A percentile compares a stretch with the other conserved stretches of the same genome.
These are phyloP conservation scores for Ariopsis seemanni DNA, from an alignment of 2,113 vertebrate genomes.

Conservation along the genomic window DNA sequence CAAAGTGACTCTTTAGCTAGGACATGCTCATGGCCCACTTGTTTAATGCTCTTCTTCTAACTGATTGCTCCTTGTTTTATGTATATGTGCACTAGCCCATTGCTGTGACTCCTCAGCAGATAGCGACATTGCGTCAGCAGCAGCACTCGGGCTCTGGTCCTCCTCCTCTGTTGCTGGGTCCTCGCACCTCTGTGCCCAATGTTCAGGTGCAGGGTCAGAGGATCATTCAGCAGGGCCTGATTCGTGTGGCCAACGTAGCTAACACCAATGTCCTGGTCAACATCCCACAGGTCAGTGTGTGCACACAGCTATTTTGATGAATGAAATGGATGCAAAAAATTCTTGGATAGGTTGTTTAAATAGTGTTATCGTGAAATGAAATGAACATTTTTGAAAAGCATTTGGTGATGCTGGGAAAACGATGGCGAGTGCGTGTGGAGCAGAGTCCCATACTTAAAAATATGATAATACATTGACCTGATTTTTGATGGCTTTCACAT, in stretches of 20 bases:
- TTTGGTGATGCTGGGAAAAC: background rate
- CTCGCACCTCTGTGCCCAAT: conserved; percentile 87
- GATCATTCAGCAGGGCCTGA: conserved; percentile 96
- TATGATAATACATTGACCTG: too few species aligned
- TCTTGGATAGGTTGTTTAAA: background rate
- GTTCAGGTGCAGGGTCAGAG: conserved; percentile 94
- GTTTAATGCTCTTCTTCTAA: background rate
- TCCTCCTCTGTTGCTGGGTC: conserved; percentile 88
- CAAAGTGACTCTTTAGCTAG: background rate
- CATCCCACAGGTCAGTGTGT: conserved; percentile 76
- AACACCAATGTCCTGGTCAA: conserved; percentile 90
- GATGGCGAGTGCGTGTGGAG: too few species aligned
- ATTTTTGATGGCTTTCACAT: too few species aligned
- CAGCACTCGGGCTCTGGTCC: conserved; percentile 91
- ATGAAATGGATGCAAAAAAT: background rate
- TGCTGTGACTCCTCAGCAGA: conserved; percentile 86
- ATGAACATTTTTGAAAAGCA: background rate
- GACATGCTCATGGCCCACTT: background rate
- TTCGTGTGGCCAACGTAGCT: conserved; percentile 91
- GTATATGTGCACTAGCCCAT: conserved; percentile 67
- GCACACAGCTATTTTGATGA: background rate
- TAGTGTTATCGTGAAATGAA: too few species aligned
- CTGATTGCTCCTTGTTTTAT: background rate
- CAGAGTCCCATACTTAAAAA: too few species aligned
- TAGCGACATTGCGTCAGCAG: conserved; percentile 86